Conservation (phyloP, 1,140 invertebrate genomes). For the Pinna nobilis region DNA sequence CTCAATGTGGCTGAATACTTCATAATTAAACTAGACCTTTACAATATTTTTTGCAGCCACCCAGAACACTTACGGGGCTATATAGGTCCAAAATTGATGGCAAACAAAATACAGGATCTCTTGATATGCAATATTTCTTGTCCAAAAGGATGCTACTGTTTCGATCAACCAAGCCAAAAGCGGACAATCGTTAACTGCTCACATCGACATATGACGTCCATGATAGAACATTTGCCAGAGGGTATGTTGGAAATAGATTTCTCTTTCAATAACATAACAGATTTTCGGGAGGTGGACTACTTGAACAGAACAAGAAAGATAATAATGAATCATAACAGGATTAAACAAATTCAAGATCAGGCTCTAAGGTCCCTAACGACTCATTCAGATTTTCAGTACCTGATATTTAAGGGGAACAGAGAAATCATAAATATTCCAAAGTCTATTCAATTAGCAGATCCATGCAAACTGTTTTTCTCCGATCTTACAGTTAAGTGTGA, state of each 20-base stretch:
- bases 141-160: conserved; percentile 25
- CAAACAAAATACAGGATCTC: conserved; percentile 10
- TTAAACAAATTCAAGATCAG: background rate
- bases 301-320: background rate
- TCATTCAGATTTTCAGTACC: background rate
- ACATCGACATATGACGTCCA: background rate
- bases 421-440: no score
- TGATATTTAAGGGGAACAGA: conserved; percentile 2
- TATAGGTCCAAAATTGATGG: background rate
- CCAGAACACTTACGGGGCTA: conserved; percentile 15
- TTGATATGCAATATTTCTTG: conserved; percentile 34
- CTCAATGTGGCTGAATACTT: conserved; percentile 15
- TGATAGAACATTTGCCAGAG: conserved; percentile 7
- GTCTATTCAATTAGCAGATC: no score
- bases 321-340: conserved; percentile 19
- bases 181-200: conserved; percentile 32
- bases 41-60: conserved; percentile 16
- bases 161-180: conserved; percentile 20
- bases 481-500: no score
- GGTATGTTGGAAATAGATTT: conserved; percentile 16
- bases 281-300: conserved; percentile 13
- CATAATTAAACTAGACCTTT: conserved; percentile 22
- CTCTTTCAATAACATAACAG: conserved; percentile 18
- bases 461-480: no score
- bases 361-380: background rate